Percentiles rank a stretch among this genome's conserved stretches.
Evolutionary conservation across 2,888 invertebrate genomes (phyloP).

Genomic region (Mesorhabditis sp.): DNA sequence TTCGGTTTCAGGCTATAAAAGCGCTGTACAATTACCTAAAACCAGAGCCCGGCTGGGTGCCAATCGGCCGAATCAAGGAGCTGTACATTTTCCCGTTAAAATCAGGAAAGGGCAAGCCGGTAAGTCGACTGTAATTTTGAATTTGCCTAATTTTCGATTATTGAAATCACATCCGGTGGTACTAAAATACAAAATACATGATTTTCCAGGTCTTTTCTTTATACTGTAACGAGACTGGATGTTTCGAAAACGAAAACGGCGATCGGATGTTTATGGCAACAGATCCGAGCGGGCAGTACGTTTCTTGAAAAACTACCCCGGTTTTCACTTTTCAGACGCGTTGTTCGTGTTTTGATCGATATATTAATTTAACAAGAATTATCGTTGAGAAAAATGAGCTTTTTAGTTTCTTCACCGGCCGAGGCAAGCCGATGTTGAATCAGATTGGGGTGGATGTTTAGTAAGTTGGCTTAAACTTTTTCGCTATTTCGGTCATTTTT

Average conservation of each 20-base stretch:
- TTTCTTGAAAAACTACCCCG: background rate
- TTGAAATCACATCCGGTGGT: background rate
- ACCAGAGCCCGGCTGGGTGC: background rate
- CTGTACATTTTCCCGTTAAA: background rate
- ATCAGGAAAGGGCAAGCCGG: slow-evolving; percentile 2
- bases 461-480: background rate
- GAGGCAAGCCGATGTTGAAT: background rate
- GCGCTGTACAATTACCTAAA: background rate
- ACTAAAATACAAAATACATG: background rate
- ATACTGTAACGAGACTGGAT: background rate
- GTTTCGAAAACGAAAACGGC: background rate
- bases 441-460: background rate
- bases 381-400: background rate
- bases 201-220: background rate
- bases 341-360: too few relatives aligned
- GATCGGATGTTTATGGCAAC: background rate
- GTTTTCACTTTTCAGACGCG: too few relatives aligned
- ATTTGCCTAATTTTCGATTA: background rate
- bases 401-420: background rate
- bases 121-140: background rate
- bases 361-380: too few relatives aligned
- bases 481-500: too few relatives aligned
- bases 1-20: background rate
- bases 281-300: background rate
- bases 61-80: background rate